Evolutionary conservation across 2,797 vertebrate species (phyloP).

Genomic region (Myotis myotis): DNA sequence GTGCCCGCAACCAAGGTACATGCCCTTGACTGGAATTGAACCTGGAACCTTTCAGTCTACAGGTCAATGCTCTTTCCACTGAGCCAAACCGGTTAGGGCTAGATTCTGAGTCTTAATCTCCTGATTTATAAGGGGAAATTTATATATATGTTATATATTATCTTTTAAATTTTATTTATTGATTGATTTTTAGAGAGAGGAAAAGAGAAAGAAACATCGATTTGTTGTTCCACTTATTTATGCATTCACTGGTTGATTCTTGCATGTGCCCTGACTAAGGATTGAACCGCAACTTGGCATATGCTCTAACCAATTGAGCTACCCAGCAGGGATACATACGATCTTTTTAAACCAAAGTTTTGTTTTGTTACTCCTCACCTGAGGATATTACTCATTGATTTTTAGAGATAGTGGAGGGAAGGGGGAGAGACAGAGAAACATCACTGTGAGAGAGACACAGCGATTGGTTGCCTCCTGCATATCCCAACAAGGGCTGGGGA

Average conservation of each 20-base stretch:
- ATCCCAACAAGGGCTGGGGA: too few species aligned
- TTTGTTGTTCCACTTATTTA: not conserved
- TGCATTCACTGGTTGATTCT: not conserved
- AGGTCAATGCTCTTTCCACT: too few species aligned
- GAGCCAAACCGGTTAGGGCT: not conserved
- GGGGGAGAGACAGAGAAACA: not conserved
- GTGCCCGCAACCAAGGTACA: too few species aligned
- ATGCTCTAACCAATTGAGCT: not conserved
- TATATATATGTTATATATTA: not conserved
- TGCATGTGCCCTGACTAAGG: not conserved
- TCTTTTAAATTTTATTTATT: not conserved
- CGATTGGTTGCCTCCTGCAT: too few species aligned
- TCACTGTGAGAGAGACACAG: not conserved
- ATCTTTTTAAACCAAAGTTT: not conserved
- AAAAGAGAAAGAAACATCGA: not conserved
- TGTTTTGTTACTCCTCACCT: not conserved
- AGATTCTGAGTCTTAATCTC: slow-evolving; percentile 27
- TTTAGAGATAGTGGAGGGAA: not conserved
- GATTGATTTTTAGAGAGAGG: not conserved
- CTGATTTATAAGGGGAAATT: not conserved
- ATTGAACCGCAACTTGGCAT: not conserved
- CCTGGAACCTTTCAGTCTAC: too few species aligned
- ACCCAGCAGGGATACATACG: not conserved
- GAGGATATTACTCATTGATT: not conserved
- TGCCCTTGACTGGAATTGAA: too few species aligned